Evolutionary conservation across 2,888 invertebrate species (phyloP).

Genomic region (Drosophila emarginata): DNA sequence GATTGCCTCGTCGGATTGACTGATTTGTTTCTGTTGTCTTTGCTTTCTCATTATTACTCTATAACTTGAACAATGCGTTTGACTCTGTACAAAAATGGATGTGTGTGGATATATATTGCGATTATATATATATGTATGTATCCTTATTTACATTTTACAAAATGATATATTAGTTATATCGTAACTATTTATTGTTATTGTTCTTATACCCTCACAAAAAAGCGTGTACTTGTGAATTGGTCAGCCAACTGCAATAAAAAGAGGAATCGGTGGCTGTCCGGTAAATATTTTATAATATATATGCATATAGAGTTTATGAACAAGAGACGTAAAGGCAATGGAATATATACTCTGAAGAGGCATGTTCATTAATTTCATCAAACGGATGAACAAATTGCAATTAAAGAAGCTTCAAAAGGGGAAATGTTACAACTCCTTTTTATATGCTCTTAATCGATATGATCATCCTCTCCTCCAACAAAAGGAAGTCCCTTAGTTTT

Average conservation of each 20-base stretch:
- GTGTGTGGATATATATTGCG: background rate
- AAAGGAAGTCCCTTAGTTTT: background rate
- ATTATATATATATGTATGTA: background rate
- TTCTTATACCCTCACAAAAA: background rate
- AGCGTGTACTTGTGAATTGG: background rate
- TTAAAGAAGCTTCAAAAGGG: background rate
- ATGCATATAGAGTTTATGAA: background rate
- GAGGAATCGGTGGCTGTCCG: no score
- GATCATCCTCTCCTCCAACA: background rate
- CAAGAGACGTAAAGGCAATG: no score
- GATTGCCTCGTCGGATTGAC: conserved; percentile 22
- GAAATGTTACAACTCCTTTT: background rate
- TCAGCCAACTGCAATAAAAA: no score
- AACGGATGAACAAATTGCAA: no score
- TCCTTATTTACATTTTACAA: conserved; percentile 4
- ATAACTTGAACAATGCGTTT: background rate
- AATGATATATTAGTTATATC: background rate
- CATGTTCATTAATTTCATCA: no score
- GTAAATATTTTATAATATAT: background rate
- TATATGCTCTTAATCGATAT: background rate
- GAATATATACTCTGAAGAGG: no score
- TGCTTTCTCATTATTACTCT: background rate
- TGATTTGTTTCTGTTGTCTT: background rate
- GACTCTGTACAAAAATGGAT: conserved; percentile 2
- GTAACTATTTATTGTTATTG: background rate